Percentiles rank a stretch among this genome's conserved stretches.
Evolutionary conservation across 2,888 invertebrate genomes (phyloP).

Genomic region (Cryptus viduatorius): DNA sequence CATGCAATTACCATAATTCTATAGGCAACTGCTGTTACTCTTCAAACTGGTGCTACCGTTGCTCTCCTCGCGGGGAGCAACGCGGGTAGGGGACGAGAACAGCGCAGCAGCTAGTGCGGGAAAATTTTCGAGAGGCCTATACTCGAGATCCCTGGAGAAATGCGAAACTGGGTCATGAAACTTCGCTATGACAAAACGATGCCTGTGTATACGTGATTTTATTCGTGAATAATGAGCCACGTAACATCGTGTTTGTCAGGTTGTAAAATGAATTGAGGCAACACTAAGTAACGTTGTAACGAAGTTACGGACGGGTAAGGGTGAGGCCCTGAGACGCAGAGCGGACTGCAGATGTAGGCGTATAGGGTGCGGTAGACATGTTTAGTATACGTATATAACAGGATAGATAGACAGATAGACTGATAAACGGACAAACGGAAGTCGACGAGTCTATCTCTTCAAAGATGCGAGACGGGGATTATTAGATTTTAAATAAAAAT

Average conservation of each 20-base stretch:
- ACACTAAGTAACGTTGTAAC: not conserved
- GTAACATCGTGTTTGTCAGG: not conserved
- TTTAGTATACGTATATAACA: slow-evolving; percentile 54
- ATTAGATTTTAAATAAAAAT: slow-evolving; percentile 26
- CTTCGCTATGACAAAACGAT: slow-evolving; percentile 26
- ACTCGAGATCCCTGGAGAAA: slow-evolving; percentile 43
- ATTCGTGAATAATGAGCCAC: not conserved
- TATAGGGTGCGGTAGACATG: slow-evolving; percentile 77
- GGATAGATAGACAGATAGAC: not conserved
- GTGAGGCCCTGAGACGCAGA: slow-evolving; percentile 67
- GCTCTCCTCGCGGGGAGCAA: slow-evolving; percentile 1
- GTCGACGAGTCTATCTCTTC: not conserved
- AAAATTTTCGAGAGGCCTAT: slow-evolving; percentile 44
- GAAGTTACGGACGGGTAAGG: slow-evolving; percentile 61
- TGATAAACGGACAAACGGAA: not conserved
- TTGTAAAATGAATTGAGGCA: too few species aligned
- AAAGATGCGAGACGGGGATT: not conserved
- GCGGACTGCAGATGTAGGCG: slow-evolving; percentile 65
- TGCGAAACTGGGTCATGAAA: slow-evolving; percentile 62
- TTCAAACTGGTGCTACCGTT: slow-evolving; percentile 12
- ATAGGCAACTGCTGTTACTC: not conserved
- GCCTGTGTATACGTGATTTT: not conserved
- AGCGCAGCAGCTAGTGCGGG: slow-evolving; percentile 25
- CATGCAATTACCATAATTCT: slow-evolving; percentile 32
- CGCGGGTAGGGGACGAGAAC: not conserved